Percentiles rank a stretch among this genome's conserved stretches.
Evolutionary conservation across 2,113 vertebrate species (phyloP).

Genomic region (Psettodes erumei): DNA sequence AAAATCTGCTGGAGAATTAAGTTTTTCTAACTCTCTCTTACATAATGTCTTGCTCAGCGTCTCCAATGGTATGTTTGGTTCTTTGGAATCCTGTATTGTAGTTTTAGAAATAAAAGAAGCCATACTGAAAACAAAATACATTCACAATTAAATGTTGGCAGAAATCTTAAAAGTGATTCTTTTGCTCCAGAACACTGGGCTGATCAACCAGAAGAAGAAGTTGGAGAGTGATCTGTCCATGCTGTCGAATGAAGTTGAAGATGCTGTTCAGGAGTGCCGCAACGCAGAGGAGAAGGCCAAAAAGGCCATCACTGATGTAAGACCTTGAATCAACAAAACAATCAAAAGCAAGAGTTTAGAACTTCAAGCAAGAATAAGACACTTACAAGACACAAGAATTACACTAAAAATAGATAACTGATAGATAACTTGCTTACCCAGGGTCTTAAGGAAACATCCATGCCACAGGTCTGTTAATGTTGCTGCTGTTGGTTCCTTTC

Average conservation of each 20-base stretch:
- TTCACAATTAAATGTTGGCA: neutral
- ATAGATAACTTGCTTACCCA: neutral
- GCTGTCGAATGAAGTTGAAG: constrained; percentile 89
- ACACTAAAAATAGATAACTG: neutral
- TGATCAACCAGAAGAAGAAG: constrained; percentile 96
- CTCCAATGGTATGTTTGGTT: neutral
- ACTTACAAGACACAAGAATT: neutral
- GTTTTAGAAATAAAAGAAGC: neutral
- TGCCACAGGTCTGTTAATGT: neutral
- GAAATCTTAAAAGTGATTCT: neutral
- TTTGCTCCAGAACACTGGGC: constrained; percentile 86
- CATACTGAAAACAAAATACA: neutral
- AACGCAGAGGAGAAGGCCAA: constrained; percentile 95
- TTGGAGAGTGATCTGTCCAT: constrained; percentile 88
- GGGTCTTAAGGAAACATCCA: neutral
- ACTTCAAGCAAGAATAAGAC: neutral
- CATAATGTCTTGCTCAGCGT: too few species aligned
- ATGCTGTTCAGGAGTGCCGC: constrained; percentile 89
- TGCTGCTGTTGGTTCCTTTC: neutral
- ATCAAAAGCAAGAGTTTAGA: neutral
- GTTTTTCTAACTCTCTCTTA: too few species aligned
- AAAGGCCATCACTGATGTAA: constrained; percentile 93
- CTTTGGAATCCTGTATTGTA: neutral
- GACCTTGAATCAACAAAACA: constrained; percentile 27
- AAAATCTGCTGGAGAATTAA: too few species aligned